Evolutionary conservation across 2,797 vertebrate species (phyloP), one percentile per base, ranked within the genome.

Genomic region (Sciaenops ocellatus): DNA sequence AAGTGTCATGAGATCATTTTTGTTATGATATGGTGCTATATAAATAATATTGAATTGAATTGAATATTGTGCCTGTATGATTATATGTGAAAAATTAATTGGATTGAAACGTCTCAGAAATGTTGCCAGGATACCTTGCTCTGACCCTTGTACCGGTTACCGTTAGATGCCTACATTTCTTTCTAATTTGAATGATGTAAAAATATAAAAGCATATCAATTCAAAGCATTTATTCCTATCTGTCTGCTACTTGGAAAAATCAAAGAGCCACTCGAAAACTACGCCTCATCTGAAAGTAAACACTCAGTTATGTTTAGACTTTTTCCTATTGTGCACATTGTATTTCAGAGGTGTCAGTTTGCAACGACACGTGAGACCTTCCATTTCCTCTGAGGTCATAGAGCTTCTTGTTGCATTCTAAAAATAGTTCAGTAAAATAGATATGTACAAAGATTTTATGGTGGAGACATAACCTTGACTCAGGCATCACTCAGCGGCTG

Each of bases 381-480:
- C 75, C 80, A 69, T 77, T 86, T 92, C 80, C 85, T 82, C 66
- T 80, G 46, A 28, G 63, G 60, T 64, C 80, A 57, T 54, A 54
- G 54, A 22, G 62, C 22, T 20, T 67, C 38, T 56, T 42, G n/a
- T 47, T n/a, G 1, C 20, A 15, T 69, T 67, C 71, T 87, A 82
- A 89, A 91, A 85, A 87, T 88, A 90, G 84, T 56, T 54, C 0
- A 3, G 71, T 56, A 44, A 79, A 78, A 59, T 67, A 59, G 69
- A 78, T 78, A 51, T 2, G 44, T 50, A 26, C 67, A 44, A 41
- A 54, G 50, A 30, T 42, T 78, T 77, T 5, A 65, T 15, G 0
- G 42, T 22, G 17, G 41, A 54, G 67, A 63, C 42, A 1, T 15
- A 57, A 30, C 42, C 57, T 76, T 63, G 79, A 86, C 57, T 78